Evolutionary conservation across 2,113 vertebrate species (phyloP).

Genomic region (Bagarius yarrelli): DNA sequence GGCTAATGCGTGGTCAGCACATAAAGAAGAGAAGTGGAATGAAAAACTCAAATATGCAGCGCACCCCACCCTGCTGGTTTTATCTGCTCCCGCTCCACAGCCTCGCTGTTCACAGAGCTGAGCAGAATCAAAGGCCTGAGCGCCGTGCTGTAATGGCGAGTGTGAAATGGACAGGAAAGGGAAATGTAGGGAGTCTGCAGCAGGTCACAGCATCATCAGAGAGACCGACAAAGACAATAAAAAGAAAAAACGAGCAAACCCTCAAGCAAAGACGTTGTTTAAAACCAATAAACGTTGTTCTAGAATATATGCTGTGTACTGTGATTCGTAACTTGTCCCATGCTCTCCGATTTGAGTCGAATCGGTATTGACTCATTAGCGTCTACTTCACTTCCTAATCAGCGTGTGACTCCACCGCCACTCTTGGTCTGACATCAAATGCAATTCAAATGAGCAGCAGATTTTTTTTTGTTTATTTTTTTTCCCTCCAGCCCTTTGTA

Average conservation of each 20-base stretch:
- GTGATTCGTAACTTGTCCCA: neutral
- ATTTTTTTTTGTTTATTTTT: neutral
- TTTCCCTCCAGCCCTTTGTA: conserved; percentile 30
- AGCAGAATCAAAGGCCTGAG: conserved; percentile 15
- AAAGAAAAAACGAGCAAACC: too few relatives aligned
- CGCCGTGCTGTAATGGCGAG: neutral
- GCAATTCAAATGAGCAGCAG: conserved; percentile 51
- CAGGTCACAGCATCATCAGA: neutral
- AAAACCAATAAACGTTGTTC: too few relatives aligned
- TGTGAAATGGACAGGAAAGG: neutral
- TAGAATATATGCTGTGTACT: neutral
- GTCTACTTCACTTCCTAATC: conserved; percentile 45
- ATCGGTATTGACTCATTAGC: conserved; percentile 31
- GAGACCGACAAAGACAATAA: neutral
- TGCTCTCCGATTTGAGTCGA: neutral
- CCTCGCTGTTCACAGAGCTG: neutral
- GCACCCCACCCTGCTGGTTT: neutral
- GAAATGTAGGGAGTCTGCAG: neutral
- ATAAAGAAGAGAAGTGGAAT: conserved; percentile 24
- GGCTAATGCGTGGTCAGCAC: conserved; percentile 42
- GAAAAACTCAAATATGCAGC: conserved; percentile 26
- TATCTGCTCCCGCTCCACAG: neutral
- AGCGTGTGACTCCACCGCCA: conserved; percentile 34
- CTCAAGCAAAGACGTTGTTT: neutral
- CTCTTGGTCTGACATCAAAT: conserved; percentile 42